Evolutionary conservation across 2,113 vertebrate species (phyloP).

Genomic region (Hemiscyllium ocellatum): DNA sequence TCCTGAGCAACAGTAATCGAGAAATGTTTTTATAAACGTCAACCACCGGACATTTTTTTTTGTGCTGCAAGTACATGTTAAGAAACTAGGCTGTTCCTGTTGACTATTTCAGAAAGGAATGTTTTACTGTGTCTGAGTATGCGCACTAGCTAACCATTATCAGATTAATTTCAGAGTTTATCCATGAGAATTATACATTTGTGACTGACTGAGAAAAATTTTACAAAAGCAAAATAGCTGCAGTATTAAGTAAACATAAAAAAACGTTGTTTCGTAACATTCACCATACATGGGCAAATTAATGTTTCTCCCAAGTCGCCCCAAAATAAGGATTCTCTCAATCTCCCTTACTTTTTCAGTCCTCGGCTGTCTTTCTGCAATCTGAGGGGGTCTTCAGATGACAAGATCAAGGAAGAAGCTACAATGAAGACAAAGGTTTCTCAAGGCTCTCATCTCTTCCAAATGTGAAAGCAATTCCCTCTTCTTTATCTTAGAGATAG

Average conservation of each 20-base stretch:
- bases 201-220: conserved; percentile 49
- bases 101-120: not conserved
- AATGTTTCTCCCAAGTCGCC: not conserved
- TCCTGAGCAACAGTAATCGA: no score
- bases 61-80: no score
- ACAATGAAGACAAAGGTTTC: not conserved
- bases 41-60: not conserved
- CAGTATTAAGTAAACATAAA: conserved; percentile 41
- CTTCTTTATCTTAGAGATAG: not conserved
- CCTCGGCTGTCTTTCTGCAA: not conserved
- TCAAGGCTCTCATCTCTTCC: not conserved
- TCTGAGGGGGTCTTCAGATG: not conserved
- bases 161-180: conserved; percentile 94
- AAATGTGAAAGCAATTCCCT: not conserved
- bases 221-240: conserved; percentile 76
- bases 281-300: not conserved
- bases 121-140: conserved; percentile 63
- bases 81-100: not conserved
- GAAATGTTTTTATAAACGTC: not conserved
- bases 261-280: not conserved
- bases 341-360: not conserved
- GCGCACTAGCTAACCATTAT: conserved; percentile 94
- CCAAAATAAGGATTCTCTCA: not conserved
- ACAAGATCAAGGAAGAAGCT: not conserved
- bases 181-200: conserved; percentile 75